A percentile compares a stretch with the other conserved stretches of the same genome.
Conservation (phyloP, 2,888 invertebrate species). For the Caenorhabditis sinica region DNA sequence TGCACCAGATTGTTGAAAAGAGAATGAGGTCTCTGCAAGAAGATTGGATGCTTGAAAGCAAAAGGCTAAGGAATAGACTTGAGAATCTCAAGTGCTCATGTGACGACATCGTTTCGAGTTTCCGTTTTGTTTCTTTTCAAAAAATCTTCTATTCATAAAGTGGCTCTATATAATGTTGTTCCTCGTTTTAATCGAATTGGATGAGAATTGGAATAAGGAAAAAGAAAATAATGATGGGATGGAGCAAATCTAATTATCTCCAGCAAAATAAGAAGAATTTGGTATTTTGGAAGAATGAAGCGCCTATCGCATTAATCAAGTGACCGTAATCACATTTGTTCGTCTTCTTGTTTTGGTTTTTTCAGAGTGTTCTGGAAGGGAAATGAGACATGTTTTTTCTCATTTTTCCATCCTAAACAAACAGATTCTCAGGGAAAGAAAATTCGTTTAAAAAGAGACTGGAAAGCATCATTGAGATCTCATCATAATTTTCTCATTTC, state of each 20-base stretch:
- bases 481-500: slow-evolving; percentile 42
- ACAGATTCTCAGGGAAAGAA: slow-evolving; percentile 28
- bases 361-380: slow-evolving; percentile 11
- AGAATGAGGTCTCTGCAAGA: slow-evolving; percentile 81
- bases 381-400: slow-evolving; percentile 13
- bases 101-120: slow-evolving; percentile 53
- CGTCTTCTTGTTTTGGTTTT: slow-evolving; percentile 39
- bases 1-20: slow-evolving; percentile 83
- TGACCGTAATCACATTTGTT: slow-evolving; percentile 57
- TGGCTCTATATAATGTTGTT: neutral
- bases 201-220: neutral
- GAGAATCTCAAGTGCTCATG: slow-evolving; percentile 46
- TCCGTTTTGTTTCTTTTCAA: slow-evolving; percentile 27
- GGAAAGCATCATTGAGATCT: slow-evolving; percentile 12
- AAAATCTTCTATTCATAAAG: neutral
- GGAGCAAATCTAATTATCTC: slow-evolving; percentile 31
- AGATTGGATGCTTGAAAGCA: slow-evolving; percentile 23
- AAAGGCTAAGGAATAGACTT: slow-evolving; percentile 12
- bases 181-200: slow-evolving; percentile 17
- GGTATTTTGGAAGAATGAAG: slow-evolving; percentile 36
- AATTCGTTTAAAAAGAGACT: neutral
- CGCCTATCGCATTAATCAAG: slow-evolving; percentile 42
- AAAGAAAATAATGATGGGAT: neutral
- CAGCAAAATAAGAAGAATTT: slow-evolving; percentile 13
- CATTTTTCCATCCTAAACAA: slow-evolving; percentile 9